A percentile compares a stretch with the other conserved stretches of the same genome.
phyloP scores from a whole-genome alignment of 2,888 invertebrate genomes.

The Andrena hattorfiana region DNA sequence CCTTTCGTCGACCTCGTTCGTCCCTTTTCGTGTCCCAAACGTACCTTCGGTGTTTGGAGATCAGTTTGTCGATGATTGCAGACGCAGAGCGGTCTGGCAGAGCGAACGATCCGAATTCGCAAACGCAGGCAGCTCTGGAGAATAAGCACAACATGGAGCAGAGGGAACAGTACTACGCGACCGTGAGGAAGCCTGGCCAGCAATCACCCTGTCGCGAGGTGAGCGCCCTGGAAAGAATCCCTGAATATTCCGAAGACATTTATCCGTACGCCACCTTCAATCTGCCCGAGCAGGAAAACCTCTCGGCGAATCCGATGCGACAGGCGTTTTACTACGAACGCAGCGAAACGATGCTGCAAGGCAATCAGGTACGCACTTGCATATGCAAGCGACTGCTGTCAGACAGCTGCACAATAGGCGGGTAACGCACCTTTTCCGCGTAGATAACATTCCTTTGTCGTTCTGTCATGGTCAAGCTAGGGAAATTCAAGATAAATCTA shows the following conservation, averaged over 20 bases:
- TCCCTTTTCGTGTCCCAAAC: not conserved
- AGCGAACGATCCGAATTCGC: constrained; percentile 81
- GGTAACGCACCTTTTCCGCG: not conserved
- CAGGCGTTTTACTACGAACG: constrained; percentile 84
- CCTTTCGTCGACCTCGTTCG: too few species aligned
- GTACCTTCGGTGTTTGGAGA: not conserved
- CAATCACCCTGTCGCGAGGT: constrained; percentile 84
- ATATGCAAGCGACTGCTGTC: not conserved
- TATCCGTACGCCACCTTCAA: constrained; percentile 88
- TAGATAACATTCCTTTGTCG: too few species aligned
- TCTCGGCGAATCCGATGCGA: constrained; percentile 85
- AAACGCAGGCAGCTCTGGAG: constrained; percentile 82
- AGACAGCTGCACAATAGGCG: not conserved
- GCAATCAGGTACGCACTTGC: constrained; percentile 78
- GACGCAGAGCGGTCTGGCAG: constrained; percentile 78
- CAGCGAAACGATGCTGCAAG: constrained; percentile 83
- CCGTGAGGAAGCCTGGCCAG: constrained; percentile 85
- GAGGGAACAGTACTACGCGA: constrained; percentile 86
- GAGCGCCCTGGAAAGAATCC: constrained; percentile 86
- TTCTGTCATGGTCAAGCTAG: too few species aligned
- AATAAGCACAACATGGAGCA: constrained; percentile 85
- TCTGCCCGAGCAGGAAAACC: constrained; percentile 87
- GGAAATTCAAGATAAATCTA: too few species aligned
- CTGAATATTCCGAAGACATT: constrained; percentile 88
- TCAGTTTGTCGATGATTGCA: constrained; percentile 48